Percentiles rank a stretch among this genome's conserved stretches.
phyloP scores from a whole-genome alignment of 2,888 invertebrate species.

The Platynereis dumerilii region DNA sequence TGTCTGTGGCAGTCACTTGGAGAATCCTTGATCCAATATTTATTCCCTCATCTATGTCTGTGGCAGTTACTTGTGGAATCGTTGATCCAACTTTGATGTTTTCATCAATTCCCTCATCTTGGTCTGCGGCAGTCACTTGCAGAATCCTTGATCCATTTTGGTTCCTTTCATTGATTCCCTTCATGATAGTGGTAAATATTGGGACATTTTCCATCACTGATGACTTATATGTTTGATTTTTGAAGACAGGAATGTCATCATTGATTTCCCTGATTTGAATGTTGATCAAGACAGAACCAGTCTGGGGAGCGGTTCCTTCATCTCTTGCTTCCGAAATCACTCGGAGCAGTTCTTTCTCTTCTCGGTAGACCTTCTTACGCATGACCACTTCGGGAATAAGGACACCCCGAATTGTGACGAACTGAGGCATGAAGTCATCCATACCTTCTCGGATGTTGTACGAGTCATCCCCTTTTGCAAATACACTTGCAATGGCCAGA shows the following conservation, averaged over 20 bases:
- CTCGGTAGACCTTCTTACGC: conserved; percentile 20
- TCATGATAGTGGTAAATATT: conserved; percentile 25
- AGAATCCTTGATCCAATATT: too few relatives aligned
- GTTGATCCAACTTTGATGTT: too few relatives aligned
- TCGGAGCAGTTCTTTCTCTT: conserved; percentile 64
- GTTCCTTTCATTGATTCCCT: conserved; percentile 66
- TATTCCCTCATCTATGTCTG: too few relatives aligned
- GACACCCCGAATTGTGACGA: not conserved
- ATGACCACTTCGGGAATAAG: conserved; percentile 20
- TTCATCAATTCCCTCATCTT: conserved; percentile 44
- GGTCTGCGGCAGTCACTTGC: conserved; percentile 56
- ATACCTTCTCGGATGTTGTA: conserved; percentile 20
- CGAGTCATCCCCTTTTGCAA: not conserved
- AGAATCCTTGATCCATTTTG: conserved; percentile 56
- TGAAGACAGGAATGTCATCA: conserved; percentile 35
- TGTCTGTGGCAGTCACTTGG: too few relatives aligned
- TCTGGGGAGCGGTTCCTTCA: conserved; percentile 39
- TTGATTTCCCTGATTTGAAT: conserved; percentile 35
- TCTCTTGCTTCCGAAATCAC: conserved; percentile 75
- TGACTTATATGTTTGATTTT: conserved; percentile 20
- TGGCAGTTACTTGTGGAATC: too few relatives aligned
- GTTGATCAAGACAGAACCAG: conserved; percentile 24
- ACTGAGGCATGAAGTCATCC: conserved; percentile 4
- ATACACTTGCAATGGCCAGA: too few relatives aligned
- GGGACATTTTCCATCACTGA: conserved; percentile 23